Evolutionary conservation across 2,888 invertebrate genomes (phyloP).

Genomic region (Drosophila bunnanda): DNA sequence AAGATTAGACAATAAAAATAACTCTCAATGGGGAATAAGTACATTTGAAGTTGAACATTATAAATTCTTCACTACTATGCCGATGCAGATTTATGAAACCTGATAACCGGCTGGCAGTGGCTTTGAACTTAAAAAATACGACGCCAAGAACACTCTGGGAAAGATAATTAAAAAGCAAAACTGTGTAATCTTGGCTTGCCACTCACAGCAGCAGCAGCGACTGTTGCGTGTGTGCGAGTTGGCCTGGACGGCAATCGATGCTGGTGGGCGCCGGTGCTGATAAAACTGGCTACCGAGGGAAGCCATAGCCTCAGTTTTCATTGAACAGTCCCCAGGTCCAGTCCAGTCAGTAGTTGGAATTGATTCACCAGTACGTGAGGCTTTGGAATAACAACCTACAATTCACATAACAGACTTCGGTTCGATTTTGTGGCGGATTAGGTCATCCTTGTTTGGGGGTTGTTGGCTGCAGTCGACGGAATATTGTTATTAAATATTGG

Average conservation of each 20-base stretch:
- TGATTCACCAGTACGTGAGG: slow-evolving; percentile 8
- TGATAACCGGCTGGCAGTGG: slow-evolving; percentile 37
- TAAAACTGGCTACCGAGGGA: slow-evolving; percentile 59
- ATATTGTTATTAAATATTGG: not conserved
- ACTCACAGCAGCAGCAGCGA: slow-evolving; percentile 11
- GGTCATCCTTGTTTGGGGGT: slow-evolving; percentile 1
- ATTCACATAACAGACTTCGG: not conserved
- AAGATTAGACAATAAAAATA: slow-evolving; percentile 29
- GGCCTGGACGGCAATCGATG: slow-evolving; percentile 53
- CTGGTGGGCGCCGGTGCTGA: slow-evolving; percentile 37
- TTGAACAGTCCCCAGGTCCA: slow-evolving; percentile 25
- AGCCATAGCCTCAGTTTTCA: slow-evolving; percentile 51
- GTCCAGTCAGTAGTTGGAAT: slow-evolving; percentile 10
- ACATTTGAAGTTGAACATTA: slow-evolving; percentile 4
- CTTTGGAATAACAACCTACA: slow-evolving; percentile 7
- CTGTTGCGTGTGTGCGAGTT: slow-evolving; percentile 1
- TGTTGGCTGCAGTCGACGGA: not conserved
- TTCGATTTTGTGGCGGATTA: not conserved
- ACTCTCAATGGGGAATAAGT: slow-evolving; percentile 16
- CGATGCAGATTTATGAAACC: slow-evolving; percentile 50
- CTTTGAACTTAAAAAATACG: slow-evolving; percentile 46
- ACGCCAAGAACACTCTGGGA: slow-evolving; percentile 28
- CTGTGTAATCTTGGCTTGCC: slow-evolving; percentile 60
- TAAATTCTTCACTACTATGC: slow-evolving; percentile 12
- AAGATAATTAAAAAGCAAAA: slow-evolving; percentile 46